Base-by-base conservation (phyloP, 2,797 vertebrate species). In the Podargus strigoides region DNA sequence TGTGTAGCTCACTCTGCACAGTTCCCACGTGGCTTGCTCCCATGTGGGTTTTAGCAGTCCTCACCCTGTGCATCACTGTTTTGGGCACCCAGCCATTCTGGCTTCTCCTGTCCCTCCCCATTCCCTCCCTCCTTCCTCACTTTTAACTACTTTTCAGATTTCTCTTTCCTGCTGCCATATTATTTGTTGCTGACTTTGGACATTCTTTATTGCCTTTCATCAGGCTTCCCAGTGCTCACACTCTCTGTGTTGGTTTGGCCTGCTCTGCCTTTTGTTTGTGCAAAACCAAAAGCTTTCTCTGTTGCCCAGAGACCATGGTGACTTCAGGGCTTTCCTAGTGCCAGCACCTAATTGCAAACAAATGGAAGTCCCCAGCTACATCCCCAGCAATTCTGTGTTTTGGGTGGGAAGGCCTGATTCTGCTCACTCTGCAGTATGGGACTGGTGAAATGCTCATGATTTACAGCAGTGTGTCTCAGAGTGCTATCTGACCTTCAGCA, bases 281-380 rank as follows among this genome's bases (percentile, higher is more conserved):
- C 58, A 42, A 70, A 95, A 95, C 50, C 87, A 94, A 97, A 95
- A 91, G 89, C 79, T 90, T 58, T 94, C 82, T 93, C 91, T 94
- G 79, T 78, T 91, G 88, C 94, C 79, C 89, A 81, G 89, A 97
- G 91, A 92, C 69, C 39, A 30, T 7, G 62, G 94, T 89, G 93
- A 91, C 91, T 96, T 95, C 79, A 93, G 82, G 85, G 73, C 69
- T 92, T 89, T 93, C 50, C 55, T 69, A 46, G 85, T 94, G 95
- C 94, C 94, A 95, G 69, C 79, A 84, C 19, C 73, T 97, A 97
- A 96, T 93, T 89, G 55, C 89, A 93, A 96, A 95, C 94, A 95
- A 94, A 95, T 95, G 91, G 46, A 94, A 89, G 79, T 85, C 72
- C 73, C 58, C 17, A 13, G 46, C n/a, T 60, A 15, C 4, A 12